Evolutionary conservation across 2,113 vertebrate genomes (phyloP), one percentile per base, ranked within the genome.

Genomic region (Rhinopomastus cyanomelas): DNA sequence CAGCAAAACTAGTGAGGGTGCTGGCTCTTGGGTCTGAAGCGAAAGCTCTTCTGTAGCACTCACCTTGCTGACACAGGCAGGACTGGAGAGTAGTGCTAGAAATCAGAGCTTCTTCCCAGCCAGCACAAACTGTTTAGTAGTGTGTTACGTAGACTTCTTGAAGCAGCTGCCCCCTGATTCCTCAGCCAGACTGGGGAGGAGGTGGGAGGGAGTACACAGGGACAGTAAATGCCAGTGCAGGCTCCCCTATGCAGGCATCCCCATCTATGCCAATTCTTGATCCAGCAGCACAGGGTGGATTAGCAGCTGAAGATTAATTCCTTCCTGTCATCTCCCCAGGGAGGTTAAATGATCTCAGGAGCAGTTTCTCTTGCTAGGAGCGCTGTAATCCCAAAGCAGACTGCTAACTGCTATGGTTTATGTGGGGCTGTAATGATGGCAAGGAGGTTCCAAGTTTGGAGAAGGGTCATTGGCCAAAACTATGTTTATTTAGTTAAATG

Each of bases 241-340:
- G 66, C 93, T 95, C 82, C 93, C 91, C 95, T 73, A 80, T 17
- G 4, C 87, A 81, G 90, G 79, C 93, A 94, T 68, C 94, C 94
- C 86, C 91, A 81, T 68, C 37, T 62, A 95, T 95, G 85, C 88
- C 77, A 87, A 93, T 95, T 97, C 92, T 89, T 97, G 96, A 97
- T 96, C 92, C 93, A 91, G 88, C 87, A 64, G 44, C 39, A 79
- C 81, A 93, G 96, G 96, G 92, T 32, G 93, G 97, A 98, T 97
- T 97, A 98, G 96, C 93, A 92, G 96, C 30, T 67, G 94, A 96
- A 97, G 97, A 97, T 98, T 97, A 97, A 98, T 97, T 97, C 96
- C 92, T 96, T 97, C 95, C 96, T 97, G 96, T 97, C 95, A 88
- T 94, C 96, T 97, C 96, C 97, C 94, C 37, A 30, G 95, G 96